A percentile compares a stretch with the other conserved stretches of the same genome.
These are phyloP conservation scores for Apotomis turbidana DNA, from an alignment of 2,888 invertebrate genomes.

Conservation along the genomic window DNA sequence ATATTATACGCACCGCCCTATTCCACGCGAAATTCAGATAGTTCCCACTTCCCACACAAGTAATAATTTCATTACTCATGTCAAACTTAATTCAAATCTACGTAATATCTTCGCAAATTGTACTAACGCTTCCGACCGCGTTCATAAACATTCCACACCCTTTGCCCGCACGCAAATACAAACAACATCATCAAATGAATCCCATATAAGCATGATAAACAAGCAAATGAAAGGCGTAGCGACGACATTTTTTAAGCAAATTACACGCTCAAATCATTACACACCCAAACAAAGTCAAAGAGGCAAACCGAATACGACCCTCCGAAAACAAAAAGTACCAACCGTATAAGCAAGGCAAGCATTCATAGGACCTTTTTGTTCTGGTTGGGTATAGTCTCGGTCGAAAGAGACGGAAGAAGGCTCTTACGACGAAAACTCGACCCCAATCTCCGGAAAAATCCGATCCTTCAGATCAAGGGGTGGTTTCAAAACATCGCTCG, in stretches of 20 bases:
- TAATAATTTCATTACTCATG: not conserved
- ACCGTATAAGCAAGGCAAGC: not conserved
- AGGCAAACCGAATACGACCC: slow-evolving; percentile 74
- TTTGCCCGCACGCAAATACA: slow-evolving; percentile 33
- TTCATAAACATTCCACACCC: slow-evolving; percentile 27
- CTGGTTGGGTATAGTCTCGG: not conserved
- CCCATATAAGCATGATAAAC: slow-evolving; percentile 47
- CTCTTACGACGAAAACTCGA: slow-evolving; percentile 63
- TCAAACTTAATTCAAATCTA: not conserved
- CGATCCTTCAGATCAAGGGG: slow-evolving; percentile 31
- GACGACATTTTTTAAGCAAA: slow-evolving; percentile 78
- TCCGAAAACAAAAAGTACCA: slow-evolving; percentile 44
- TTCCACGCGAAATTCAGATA: not conserved
- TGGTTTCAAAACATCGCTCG: slow-evolving; percentile 39
- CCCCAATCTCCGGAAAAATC: slow-evolving; percentile 37
- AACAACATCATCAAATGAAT: slow-evolving; percentile 41
- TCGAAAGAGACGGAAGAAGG: slow-evolving; percentile 54
- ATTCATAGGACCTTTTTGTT: slow-evolving; percentile 9
- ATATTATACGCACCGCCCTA: not conserved
- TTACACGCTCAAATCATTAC: slow-evolving; percentile 81
- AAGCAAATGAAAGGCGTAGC: slow-evolving; percentile 46
- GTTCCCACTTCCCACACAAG: not conserved
- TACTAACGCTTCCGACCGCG: slow-evolving; percentile 11
- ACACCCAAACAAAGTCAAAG: slow-evolving; percentile 82
- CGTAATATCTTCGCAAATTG: slow-evolving; percentile 19